Percentiles rank a stretch among this genome's conserved stretches.
These are phyloP conservation scores for Sebastes wilsoni DNA, from an alignment of 2,797 vertebrate species.

Conservation along the genomic window DNA sequence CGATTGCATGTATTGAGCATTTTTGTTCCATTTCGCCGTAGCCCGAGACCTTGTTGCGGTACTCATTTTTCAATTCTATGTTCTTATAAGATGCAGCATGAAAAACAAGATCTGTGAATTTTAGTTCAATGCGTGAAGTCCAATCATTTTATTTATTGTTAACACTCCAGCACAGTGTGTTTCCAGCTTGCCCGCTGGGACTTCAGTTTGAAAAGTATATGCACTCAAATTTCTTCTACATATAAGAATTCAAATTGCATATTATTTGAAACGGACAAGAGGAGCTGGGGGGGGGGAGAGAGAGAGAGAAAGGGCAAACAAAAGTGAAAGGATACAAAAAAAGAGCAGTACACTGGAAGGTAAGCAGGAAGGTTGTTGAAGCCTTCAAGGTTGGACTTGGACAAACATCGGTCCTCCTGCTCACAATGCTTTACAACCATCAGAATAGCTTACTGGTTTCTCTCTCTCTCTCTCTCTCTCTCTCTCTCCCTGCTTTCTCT, in stretches of 20 bases:
- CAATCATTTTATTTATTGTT: neutral
- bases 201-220: neutral
- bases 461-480: slow-evolving; percentile 24
- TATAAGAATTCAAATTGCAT: slow-evolving; percentile 23
- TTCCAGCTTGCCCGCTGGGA: neutral
- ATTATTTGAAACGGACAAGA: slow-evolving; percentile 33
- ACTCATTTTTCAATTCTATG: neutral
- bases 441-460: slow-evolving; percentile 49
- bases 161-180: neutral
- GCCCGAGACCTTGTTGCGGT: neutral
- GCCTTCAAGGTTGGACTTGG: slow-evolving; percentile 57
- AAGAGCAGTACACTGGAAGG: slow-evolving; percentile 1
- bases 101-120: neutral
- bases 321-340: neutral
- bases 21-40: neutral
- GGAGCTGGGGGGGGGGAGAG: neutral
- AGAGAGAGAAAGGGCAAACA: neutral
- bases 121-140: neutral
- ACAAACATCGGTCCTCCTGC: slow-evolving; percentile 51
- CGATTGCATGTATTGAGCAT: neutral
- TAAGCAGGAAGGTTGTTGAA: slow-evolving; percentile 28
- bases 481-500: slow-evolving; percentile 64
- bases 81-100: neutral
- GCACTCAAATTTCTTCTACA: neutral
- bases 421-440: slow-evolving; percentile 50